Percentiles rank a stretch among this genome's conserved stretches.
These are phyloP conservation scores for Cyanistes caeruleus DNA, from an alignment of 2,113 vertebrate genomes.

Conservation along the genomic window DNA sequence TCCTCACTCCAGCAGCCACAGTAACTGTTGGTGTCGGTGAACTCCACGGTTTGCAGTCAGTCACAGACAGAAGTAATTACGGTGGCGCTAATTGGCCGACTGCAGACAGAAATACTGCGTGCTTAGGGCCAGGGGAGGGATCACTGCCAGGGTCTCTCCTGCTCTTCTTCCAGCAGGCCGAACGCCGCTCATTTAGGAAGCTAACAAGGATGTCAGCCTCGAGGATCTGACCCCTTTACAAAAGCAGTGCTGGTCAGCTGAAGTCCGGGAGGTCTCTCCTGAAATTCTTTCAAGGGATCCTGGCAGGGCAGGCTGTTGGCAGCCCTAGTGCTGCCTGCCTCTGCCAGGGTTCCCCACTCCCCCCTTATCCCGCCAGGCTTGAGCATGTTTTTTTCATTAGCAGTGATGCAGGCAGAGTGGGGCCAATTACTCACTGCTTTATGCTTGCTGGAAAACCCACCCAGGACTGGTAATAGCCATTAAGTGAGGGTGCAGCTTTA, in stretches of 20 bases:
- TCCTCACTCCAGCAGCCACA: neutral
- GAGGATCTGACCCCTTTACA: neutral
- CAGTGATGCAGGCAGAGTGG: conserved; percentile 14
- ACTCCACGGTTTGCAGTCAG: neutral
- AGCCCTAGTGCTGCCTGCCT: neutral
- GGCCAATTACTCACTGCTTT: conserved; percentile 67
- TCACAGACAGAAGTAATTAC: neutral
- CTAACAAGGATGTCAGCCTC: neutral
- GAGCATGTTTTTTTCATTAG: conserved; percentile 16
- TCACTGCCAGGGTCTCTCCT: neutral
- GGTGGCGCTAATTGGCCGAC: conserved; percentile 10
- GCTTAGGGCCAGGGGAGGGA: neutral
- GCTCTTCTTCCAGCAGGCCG: neutral
- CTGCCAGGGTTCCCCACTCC: conserved; percentile 11
- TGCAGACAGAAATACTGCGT: neutral
- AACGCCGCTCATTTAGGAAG: neutral
- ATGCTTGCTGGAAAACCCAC: conserved; percentile 63
- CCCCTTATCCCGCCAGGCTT: neutral
- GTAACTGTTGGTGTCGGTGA: neutral
- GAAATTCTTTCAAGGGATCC: neutral
- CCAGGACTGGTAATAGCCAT: conserved; percentile 67
- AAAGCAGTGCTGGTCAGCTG: neutral
- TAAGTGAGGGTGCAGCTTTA: conserved; percentile 71
- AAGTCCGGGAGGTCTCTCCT: neutral
- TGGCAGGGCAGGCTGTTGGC: neutral